phyloP scores from a whole-genome alignment of 2,797 vertebrate species.

The Phoeniculus purpureus region DNA sequence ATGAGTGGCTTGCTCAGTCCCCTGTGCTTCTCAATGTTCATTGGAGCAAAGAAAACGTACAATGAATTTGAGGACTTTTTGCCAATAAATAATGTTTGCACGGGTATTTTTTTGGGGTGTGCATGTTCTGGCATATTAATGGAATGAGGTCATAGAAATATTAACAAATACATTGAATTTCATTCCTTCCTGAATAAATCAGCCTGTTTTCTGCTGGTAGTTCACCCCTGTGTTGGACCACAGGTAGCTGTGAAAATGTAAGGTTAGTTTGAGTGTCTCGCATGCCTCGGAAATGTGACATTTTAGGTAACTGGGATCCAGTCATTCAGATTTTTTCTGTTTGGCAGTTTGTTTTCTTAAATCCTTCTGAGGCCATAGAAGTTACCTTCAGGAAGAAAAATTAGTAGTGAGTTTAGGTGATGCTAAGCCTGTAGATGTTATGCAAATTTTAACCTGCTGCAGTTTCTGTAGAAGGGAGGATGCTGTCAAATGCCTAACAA shows the following conservation, averaged over 20 bases:
- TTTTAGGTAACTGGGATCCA: background rate
- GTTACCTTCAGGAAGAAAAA: background rate
- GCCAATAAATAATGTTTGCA: background rate
- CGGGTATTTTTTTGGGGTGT: background rate
- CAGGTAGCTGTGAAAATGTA: background rate
- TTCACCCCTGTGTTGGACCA: background rate
- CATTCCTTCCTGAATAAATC: background rate
- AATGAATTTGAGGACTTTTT: background rate
- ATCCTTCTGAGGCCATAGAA: background rate
- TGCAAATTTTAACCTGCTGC: background rate
- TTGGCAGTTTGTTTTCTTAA: background rate
- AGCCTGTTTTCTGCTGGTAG: background rate
- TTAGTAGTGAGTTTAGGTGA: background rate
- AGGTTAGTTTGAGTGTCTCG: background rate
- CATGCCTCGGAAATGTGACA: background rate
- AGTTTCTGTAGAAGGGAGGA: background rate
- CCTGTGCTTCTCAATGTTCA: background rate
- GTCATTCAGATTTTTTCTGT: background rate
- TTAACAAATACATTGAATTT: background rate
- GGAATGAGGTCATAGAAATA: background rate
- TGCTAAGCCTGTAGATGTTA: background rate
- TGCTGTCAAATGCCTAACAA: background rate
- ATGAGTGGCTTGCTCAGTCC: background rate
- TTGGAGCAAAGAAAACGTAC: background rate
- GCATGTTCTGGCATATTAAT: background rate